Evolutionary conservation across 2,888 invertebrate genomes (phyloP), one percentile per base, ranked within the genome.

Genomic region (Cephus sareptanus): DNA sequence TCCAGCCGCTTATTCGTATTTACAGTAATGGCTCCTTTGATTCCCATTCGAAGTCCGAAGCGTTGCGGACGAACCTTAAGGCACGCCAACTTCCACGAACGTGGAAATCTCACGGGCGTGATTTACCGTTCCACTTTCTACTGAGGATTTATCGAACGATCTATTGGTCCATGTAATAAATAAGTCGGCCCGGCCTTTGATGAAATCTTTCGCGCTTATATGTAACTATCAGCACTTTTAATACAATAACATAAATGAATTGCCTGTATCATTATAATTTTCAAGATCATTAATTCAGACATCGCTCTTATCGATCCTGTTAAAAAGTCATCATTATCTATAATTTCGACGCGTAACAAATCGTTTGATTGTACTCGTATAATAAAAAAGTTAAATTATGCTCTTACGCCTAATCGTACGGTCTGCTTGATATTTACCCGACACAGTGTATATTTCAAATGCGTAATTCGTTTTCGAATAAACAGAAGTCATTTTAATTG

Each of bases 111-210:
- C 75, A 76, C 74, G 34, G 70, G 68, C 81, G 81, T 80, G 81
- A 81, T 81, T 82, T 79, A 81, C 80, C 79, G 86, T 86, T 85
- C 85, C 84, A 86, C 86, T 86, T 86, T 86, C 87, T 84, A 86
- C 75, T n/a, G 75, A 82, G 78, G 81, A 83, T 83, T 83, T 82
- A 80, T 81, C 80, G 81, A 77, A 77, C 79, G 81, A 73, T 78
- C 81, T 81, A 82, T 81, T 69, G 75, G 15, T 71, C 30, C 31
- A 71, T 11, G 71, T 23, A 34, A 71, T 56, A 56, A 56, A 56
- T 56, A 56, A 56, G 56, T 56, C 23, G 56, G 56, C 15, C 56
- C 9, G 56, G 56, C 56, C 56, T 56, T 56, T 56, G 56, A 56
- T 56, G 23, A 56, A 56, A 56, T 56, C 56, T 56, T 81, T 77